Conservation (phyloP, 2,888 invertebrate species). For the Coronaproctus castanopsis region DNA sequence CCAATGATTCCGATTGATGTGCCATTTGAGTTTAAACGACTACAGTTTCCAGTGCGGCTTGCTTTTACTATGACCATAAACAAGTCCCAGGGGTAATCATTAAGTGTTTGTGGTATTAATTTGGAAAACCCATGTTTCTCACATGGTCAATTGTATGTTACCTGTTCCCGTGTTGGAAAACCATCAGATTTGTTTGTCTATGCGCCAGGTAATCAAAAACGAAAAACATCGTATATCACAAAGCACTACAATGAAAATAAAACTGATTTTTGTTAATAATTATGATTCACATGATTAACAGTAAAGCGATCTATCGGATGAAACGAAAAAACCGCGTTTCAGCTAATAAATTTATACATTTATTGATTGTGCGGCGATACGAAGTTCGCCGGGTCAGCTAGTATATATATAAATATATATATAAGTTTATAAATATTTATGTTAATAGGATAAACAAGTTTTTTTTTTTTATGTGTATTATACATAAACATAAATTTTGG, state of each 20-base stretch:
- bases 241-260: not conserved
- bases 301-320: not conserved
- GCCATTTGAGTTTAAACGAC: slow-evolving; percentile 20
- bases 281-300: not conserved
- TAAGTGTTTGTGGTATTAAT: not conserved
- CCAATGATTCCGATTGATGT: slow-evolving; percentile 23
- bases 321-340: too few relatives aligned
- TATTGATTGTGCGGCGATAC: too few relatives aligned
- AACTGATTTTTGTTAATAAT: not conserved
- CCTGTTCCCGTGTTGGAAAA: not conserved
- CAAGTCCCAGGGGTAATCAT: slow-evolving; percentile 21
- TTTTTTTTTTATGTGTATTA: too few relatives aligned
- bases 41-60: slow-evolving; percentile 22
- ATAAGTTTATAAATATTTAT: too few relatives aligned
- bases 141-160: not conserved
- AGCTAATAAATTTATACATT: too few relatives aligned
- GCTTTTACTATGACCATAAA: slow-evolving; percentile 24
- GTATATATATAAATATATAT: too few relatives aligned
- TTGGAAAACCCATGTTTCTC: not conserved
- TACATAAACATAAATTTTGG: too few relatives aligned
- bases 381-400: too few relatives aligned
- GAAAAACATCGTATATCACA: not conserved
- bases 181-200: not conserved
- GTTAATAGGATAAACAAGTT: too few relatives aligned
- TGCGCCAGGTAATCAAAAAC: not conserved